A percentile compares a stretch with the other conserved stretches of the same genome.
Conservation (phyloP, 2,797 vertebrate species). For the Coluber constrictor region DNA sequence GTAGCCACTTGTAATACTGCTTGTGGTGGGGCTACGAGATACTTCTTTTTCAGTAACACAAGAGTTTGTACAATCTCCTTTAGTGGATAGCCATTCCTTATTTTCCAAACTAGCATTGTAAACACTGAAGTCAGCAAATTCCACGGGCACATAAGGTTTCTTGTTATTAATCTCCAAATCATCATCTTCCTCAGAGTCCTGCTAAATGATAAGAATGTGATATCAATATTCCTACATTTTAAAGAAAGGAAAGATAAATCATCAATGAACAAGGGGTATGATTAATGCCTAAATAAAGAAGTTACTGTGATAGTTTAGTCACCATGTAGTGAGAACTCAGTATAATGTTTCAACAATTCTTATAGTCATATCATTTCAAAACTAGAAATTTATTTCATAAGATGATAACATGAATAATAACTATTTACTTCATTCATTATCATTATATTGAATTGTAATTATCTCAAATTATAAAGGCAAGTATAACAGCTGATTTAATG, state of each 20-base stretch:
- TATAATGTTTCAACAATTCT: background rate
- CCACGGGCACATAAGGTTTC: constrained; percentile 87
- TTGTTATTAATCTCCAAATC: constrained; percentile 70
- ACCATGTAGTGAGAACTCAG: background rate
- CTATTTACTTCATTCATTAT: background rate
- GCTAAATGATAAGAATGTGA: constrained; percentile 10
- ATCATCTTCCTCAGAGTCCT: constrained; percentile 97
- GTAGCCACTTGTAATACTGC: constrained; percentile 97
- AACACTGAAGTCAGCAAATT: constrained; percentile 96
- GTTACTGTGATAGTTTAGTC: background rate
- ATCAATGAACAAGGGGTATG: background rate
- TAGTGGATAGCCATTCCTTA: constrained; percentile 75
- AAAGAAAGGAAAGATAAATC: background rate
- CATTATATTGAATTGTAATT: background rate
- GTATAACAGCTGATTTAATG: background rate
- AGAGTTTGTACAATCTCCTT: constrained; percentile 70
- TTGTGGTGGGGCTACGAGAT: constrained; percentile 90
- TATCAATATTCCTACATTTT: constrained; percentile 28
- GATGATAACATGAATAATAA: background rate
- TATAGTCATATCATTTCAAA: background rate
- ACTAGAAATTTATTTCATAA: background rate
- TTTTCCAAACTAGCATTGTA: constrained; percentile 92
- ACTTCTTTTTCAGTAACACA: constrained; percentile 79
- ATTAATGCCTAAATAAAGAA: background rate
- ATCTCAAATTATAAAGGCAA: background rate